Conservation (phyloP, 2,888 invertebrate species). For the Lissonota sp. region DNA sequence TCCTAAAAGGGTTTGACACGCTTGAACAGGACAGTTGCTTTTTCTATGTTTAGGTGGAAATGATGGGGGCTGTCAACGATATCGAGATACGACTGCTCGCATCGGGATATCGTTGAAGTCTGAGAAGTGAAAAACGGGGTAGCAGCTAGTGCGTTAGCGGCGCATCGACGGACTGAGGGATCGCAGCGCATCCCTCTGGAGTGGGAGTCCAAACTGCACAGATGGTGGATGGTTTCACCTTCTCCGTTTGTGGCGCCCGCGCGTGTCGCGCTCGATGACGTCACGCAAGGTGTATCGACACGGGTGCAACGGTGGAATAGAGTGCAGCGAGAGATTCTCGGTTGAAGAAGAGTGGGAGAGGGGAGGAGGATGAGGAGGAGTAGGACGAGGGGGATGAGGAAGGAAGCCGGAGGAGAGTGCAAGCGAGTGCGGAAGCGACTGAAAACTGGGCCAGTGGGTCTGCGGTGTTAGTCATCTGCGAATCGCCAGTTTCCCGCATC, state of each 20-base stretch:
- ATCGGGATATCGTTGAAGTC: slow-evolving; percentile 19
- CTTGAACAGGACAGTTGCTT: neutral
- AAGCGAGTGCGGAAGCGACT: slow-evolving; percentile 77
- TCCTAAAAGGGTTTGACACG: too few relatives aligned
- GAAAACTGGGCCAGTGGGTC: slow-evolving; percentile 83
- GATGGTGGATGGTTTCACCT: slow-evolving; percentile 70
- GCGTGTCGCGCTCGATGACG: slow-evolving; percentile 75
- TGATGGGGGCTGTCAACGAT: too few relatives aligned
- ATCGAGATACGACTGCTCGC: too few relatives aligned
- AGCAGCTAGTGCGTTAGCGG: slow-evolving; percentile 47
- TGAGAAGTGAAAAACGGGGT: slow-evolving; percentile 46
- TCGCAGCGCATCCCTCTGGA: slow-evolving; percentile 19
- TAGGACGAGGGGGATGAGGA: slow-evolving; percentile 52
- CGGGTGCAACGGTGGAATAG: slow-evolving; percentile 70
- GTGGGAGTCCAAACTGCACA: slow-evolving; percentile 68
- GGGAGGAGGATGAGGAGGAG: slow-evolving; percentile 56
- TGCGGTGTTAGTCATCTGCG: slow-evolving; percentile 80
- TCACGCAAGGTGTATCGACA: slow-evolving; percentile 79
- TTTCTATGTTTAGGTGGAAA: neutral
- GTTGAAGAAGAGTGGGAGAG: slow-evolving; percentile 27
- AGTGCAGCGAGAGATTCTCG: slow-evolving; percentile 27
- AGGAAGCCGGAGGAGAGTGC: slow-evolving; percentile 69
- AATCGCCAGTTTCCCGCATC: slow-evolving; percentile 71
- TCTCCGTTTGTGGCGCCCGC: slow-evolving; percentile 63
- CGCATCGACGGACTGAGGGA: slow-evolving; percentile 52